Conservation (phyloP, 1,140 invertebrate genomes). For the Popillia japonica region DNA sequence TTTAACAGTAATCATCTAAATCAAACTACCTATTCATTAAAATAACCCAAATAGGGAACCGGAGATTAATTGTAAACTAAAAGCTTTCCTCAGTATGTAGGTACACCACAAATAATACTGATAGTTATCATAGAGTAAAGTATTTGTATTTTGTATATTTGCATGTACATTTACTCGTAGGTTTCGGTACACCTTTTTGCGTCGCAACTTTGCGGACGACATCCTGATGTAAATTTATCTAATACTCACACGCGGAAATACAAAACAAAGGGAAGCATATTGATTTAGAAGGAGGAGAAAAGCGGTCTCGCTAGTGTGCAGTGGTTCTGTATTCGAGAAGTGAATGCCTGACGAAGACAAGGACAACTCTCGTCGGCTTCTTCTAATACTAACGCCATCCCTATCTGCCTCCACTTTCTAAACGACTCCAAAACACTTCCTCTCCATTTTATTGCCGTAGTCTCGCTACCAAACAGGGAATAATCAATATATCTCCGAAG, state of each 20-base stretch:
- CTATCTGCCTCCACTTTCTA: conserved; percentile 10
- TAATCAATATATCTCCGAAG: conserved; percentile 19
- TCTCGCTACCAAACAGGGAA: conserved; percentile 17
- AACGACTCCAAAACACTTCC: conserved; percentile 13
- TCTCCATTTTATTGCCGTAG: conserved; percentile 14
- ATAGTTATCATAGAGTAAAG: too few relatives aligned
- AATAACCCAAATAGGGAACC: too few relatives aligned
- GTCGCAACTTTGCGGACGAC: background rate
- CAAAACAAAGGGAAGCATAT: conserved; percentile 18
- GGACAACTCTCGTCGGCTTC: conserved; percentile 4
- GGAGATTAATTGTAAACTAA: too few relatives aligned
- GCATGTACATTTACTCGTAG: background rate
- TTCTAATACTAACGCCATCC: conserved; percentile 10
- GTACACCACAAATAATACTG: too few relatives aligned
- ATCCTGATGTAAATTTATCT: conserved; percentile 6
- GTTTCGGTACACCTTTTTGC: background rate
- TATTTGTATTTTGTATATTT: too few relatives aligned
- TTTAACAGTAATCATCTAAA: too few relatives aligned
- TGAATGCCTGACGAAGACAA: background rate
- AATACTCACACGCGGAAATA: conserved; percentile 6
- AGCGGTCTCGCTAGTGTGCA: background rate
- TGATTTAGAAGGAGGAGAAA: background rate
- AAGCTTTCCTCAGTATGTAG: too few relatives aligned
- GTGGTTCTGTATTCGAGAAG: conserved; percentile 5
- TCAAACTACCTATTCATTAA: too few relatives aligned